Base-by-base conservation (phyloP, 2,113 vertebrate species). In the Cacatua alba region DNA sequence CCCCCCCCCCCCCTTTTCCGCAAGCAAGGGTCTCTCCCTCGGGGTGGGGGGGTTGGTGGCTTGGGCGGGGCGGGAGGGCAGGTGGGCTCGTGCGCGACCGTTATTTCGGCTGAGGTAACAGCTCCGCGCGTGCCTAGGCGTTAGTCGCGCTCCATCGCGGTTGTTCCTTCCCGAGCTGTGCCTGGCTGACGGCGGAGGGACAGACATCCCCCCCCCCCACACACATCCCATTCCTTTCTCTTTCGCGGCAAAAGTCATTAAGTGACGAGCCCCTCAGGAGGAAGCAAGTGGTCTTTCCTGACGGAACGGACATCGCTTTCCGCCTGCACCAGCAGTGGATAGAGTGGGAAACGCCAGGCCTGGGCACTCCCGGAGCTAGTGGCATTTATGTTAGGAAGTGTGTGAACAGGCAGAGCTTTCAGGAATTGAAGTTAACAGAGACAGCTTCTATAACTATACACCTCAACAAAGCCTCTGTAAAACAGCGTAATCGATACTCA, bases 301-400 rank as follows among this genome's bases (percentile, higher is more conserved):
- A 25, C 10, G n/a, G 5, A 8, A 14, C 26, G 0, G 2, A 2
- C 19, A 0, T 41, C 0, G 7, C 9, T 11, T 7, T 37, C 17
- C 23, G 9, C 33, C n/a, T 5, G 1, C 11, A 7, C 25, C 9
- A 41, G 35, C 3, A 7, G 37, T 0, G 10, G 37, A 37, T 37
- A 37, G 37, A 9, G 37, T 37, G 37, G 44, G 20, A 17, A 7
- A 2, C 11, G 17, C 23, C 16, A 9, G 7, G 26, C 31, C 18
- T 10, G 10, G 2, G 63, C 33, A 0, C 5, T 24, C 37, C 23
- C 7, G 17, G 37, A 41, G 64, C 13, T 15, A 2, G 1, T 1
- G 33, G 13, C 20, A 0, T 10, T 7, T 5, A 4, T 1, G 5
- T 19, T 16, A 11, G 51, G 51, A 52, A 11, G 20, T 4, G 19